Evolutionary conservation across 1,140 invertebrate genomes (phyloP), one percentile per base, ranked within the genome.

Genomic region (Luehdorfia chinensis): DNA sequence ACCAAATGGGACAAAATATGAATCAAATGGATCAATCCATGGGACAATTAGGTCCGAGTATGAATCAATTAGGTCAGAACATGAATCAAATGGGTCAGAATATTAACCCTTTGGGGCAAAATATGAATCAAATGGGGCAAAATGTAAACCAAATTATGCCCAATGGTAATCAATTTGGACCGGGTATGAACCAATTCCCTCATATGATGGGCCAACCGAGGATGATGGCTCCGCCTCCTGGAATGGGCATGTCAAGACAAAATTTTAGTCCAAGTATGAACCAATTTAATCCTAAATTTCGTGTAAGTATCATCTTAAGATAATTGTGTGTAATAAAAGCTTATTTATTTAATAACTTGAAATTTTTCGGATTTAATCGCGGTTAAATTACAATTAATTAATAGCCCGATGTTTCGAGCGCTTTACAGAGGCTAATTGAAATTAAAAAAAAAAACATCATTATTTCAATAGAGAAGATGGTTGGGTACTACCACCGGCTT

Each of bases 231-330:
- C 75, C 75, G 0, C 79, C 79, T 0, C 83, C 79, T 0, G 81
- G 79, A 0, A 75, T 86, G 15, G 59, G 55, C 11, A 73, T 80
- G 60, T 75, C 66, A 2, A 62, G 77, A 25, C 79, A 78, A 47
- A 81, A 75, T 61, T 86, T 78, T 46, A 78, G 47, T 19, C 65
- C 64, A 1, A 81, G 69, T 46, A 59, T 78, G 56, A 74, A 66
- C 15, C 78, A 79, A 28, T 80, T 58, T 49, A 84, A 81, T 41
- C 59, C 57, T 27, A 86, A 73, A 62, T 84, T 80, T 79, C 79
- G 83, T 47, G 83, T 86, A 55, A 80, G 81, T 83, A 67, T 39
- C 16, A 11, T 39, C 8, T 15, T 32, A 32, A 7, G 12, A 4
- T 2, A 4, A 32, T 13, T 9, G 9, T 30, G 9, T n/a, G 27